Percentiles rank a stretch among this genome's conserved stretches.
Evolutionary conservation across 2,888 invertebrate genomes (phyloP).

Genomic region (Ectropis crepuscularia): DNA sequence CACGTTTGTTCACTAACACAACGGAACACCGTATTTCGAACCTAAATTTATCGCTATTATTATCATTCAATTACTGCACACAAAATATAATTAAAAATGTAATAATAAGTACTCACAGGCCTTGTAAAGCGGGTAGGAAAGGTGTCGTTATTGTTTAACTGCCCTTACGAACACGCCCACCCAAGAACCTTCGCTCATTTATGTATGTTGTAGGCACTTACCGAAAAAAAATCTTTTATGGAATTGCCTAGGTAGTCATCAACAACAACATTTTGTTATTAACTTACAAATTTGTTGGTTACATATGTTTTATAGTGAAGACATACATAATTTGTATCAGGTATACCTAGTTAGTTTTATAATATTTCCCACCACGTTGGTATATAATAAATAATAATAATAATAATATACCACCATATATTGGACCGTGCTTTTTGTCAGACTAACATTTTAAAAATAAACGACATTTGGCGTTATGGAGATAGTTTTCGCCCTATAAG

Average conservation of each 20-base stretch:
- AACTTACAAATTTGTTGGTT: too few species aligned
- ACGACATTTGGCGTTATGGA: too few species aligned
- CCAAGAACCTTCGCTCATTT: conserved; percentile 31
- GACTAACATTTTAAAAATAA: too few species aligned
- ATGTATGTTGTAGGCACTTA: conserved; percentile 29
- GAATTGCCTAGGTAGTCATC: conserved; percentile 22
- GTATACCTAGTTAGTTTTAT: too few species aligned
- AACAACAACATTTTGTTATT: neutral
- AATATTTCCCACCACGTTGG: too few species aligned
- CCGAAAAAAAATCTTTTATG: conserved; percentile 16
- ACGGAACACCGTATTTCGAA: neutral
- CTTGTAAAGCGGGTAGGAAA: conserved; percentile 25
- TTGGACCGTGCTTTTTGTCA: too few species aligned
- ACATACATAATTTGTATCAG: too few species aligned
- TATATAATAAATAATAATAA: too few species aligned
- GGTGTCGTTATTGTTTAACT: conserved; percentile 39
- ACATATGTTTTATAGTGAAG: too few species aligned
- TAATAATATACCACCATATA: too few species aligned
- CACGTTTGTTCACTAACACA: neutral
- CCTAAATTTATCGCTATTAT: neutral
- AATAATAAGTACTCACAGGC: conserved; percentile 13
- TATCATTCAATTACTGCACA: neutral
- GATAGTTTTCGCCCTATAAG: too few species aligned
- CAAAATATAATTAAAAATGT: conserved; percentile 10
- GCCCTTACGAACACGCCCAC: conserved; percentile 34